Conservation (phyloP, 1,140 invertebrate species). For the Trachymyrmex septentrionalis region DNA sequence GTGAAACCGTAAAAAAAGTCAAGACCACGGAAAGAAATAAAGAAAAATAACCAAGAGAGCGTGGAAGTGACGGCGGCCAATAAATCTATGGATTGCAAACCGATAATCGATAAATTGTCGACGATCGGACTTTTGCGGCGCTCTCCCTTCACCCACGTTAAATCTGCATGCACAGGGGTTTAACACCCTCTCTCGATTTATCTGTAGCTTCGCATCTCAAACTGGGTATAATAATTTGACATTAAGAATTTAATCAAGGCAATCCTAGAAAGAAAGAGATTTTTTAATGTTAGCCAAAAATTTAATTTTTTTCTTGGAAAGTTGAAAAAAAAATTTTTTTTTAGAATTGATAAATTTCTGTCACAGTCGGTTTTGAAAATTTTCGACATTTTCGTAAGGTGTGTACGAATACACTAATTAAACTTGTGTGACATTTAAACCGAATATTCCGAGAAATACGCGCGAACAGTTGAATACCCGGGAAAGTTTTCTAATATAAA, state of each 20-base stretch:
- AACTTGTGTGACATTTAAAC: not conserved
- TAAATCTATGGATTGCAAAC: slow-evolving; percentile 58
- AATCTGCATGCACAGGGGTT: not conserved
- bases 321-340: not conserved
- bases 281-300: not conserved
- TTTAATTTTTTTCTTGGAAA: not conserved
- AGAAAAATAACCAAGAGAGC: slow-evolving; percentile 7
- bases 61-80: not conserved
- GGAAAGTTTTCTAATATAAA: slow-evolving; percentile 8
- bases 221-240: no score
- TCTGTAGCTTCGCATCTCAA: not conserved
- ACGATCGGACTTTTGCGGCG: slow-evolving; percentile 52
- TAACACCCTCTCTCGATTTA: not conserved
- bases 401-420: not conserved
- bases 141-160: not conserved
- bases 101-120: slow-evolving; percentile 68
- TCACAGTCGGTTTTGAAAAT: not conserved
- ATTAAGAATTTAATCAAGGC: no score
- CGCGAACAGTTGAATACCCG: not conserved
- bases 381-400: not conserved
- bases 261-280: not conserved
- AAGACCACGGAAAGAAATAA: not conserved
- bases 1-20: slow-evolving; percentile 13
- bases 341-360: not conserved
- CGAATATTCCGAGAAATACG: not conserved